phyloP scores from a whole-genome alignment of 2,797 vertebrate genomes.

The Coreius guichenoti region DNA sequence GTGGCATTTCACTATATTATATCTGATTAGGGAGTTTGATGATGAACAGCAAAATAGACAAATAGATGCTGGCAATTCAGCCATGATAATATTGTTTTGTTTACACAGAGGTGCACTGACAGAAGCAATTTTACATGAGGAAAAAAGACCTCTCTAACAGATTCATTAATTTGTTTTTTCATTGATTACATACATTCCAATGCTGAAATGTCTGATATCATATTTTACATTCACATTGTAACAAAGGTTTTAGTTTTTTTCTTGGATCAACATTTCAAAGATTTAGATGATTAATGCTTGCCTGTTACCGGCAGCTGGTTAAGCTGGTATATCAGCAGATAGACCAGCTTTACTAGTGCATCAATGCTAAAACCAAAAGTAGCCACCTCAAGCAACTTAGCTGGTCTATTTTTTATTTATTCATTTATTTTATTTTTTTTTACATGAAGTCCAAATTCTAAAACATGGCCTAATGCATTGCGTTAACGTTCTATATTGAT shows the following conservation, averaged over 20 bases:
- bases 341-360: background rate
- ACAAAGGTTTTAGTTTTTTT: background rate
- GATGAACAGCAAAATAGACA: constrained; percentile 33
- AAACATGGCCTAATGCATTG: background rate
- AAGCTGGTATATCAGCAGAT: background rate
- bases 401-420: too few relatives aligned
- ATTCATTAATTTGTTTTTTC: background rate
- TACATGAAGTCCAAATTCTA: background rate
- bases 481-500: background rate
- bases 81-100: constrained; percentile 58
- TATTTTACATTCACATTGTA: background rate
- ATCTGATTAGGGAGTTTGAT: constrained; percentile 57
- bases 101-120: constrained; percentile 41
- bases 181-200: background rate
- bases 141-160: background rate
- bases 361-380: background rate
- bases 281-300: background rate
- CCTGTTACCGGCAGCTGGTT: background rate
- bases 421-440: background rate
- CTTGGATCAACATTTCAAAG: background rate
- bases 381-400: background rate
- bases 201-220: background rate
- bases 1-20: constrained; percentile 54
- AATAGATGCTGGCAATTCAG: constrained; percentile 53
- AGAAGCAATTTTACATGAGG: background rate